phyloP scores from a whole-genome alignment of 2,797 vertebrate species.

The Gallinago nigripennis region DNA sequence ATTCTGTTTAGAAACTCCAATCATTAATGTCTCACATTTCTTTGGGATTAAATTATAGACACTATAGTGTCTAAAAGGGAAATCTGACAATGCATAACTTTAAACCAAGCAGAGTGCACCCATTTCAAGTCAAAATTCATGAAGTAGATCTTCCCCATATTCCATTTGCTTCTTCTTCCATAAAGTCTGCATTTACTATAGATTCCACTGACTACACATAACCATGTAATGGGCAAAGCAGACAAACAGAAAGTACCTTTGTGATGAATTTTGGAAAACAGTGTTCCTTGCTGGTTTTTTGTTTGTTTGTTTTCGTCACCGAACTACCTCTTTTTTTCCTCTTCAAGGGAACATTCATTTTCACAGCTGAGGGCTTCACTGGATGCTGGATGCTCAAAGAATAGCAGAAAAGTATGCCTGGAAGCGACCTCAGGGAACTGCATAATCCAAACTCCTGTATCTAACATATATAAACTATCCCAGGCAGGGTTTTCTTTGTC shows the following conservation, averaged over 20 bases:
- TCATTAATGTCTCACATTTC: slow-evolving; percentile 44
- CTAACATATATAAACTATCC: background rate
- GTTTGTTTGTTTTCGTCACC: background rate
- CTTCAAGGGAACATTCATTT: background rate
- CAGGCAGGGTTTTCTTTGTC: background rate
- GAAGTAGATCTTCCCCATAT: background rate
- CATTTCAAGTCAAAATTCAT: background rate
- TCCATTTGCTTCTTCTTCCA: background rate
- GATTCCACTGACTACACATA: background rate
- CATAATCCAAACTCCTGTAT: background rate
- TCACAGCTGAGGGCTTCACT: background rate
- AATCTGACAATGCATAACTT: background rate
- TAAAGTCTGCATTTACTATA: background rate
- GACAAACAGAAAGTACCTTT: background rate
- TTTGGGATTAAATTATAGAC: slow-evolving; percentile 65
- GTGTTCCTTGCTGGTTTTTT: background rate
- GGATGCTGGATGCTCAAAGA: background rate
- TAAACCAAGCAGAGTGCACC: background rate
- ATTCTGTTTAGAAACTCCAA: slow-evolving; percentile 21
- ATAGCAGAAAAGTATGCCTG: background rate
- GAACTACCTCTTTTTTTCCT: background rate
- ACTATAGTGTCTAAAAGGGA: background rate
- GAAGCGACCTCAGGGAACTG: background rate
- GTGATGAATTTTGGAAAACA: background rate
- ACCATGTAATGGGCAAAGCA: background rate